These are phyloP conservation scores for Sceloporus undulatus DNA, from an alignment of 2,113 vertebrate genomes.

Conservation along the genomic window DNA sequence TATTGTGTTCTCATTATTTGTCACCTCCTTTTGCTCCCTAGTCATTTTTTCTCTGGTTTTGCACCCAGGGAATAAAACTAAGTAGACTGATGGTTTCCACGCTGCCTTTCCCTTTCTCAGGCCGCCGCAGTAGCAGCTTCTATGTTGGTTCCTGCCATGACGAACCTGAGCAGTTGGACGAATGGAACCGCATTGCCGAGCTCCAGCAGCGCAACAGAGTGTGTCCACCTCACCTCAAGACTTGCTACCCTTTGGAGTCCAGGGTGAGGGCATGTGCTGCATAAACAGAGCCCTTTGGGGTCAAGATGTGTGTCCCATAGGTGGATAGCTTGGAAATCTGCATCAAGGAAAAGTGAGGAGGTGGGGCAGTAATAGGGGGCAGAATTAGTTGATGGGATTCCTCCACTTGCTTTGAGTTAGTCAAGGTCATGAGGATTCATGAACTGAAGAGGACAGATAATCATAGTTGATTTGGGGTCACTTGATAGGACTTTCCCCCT, in stretches of 20 bases:
- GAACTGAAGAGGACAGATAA: neutral
- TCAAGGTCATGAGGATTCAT: no score
- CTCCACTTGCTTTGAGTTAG: neutral
- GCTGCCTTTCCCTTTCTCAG: constrained; percentile 5
- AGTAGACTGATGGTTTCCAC: accelerated
- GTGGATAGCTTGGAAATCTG: neutral
- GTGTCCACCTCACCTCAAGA: constrained; percentile 91
- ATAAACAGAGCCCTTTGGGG: no score
- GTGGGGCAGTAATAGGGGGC: neutral
- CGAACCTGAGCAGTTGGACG: constrained; percentile 85
- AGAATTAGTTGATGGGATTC: neutral
- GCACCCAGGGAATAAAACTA: no score
- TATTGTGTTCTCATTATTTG: no score
- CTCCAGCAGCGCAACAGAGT: constrained; percentile 89
- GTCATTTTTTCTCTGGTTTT: no score
- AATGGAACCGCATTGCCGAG: constrained; percentile 93
- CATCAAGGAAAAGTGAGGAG: neutral
- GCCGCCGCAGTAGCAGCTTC: constrained; percentile 75
- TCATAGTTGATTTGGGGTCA: no score
- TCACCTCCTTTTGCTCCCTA: no score
- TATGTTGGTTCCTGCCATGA: constrained; percentile 83
- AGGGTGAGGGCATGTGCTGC: constrained; percentile 74
- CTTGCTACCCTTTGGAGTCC: constrained; percentile 91
- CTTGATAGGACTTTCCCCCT: no score
- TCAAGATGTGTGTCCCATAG: accelerated